These are phyloP conservation scores for Scaptomyza hsui DNA, from an alignment of 1,140 invertebrate genomes.

Conservation along the genomic window DNA sequence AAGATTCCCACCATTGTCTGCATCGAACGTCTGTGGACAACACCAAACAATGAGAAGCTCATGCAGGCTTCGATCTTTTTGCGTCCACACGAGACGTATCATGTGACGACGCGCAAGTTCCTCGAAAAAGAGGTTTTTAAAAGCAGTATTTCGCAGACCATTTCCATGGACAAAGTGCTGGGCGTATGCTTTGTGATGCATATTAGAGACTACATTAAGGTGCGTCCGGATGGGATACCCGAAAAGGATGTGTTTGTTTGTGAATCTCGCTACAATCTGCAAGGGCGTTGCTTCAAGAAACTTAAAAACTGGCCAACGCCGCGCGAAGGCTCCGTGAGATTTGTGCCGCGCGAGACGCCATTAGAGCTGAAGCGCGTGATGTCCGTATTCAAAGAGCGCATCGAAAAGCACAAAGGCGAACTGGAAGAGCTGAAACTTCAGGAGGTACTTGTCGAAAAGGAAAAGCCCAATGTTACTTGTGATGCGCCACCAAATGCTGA, in stretches of 20 bases:
- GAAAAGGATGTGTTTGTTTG: slow-evolving; percentile 99
- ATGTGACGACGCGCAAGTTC: slow-evolving; percentile 97
- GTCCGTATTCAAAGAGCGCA: slow-evolving; percentile 95
- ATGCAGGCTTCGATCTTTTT: slow-evolving; percentile 93
- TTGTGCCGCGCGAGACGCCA: slow-evolving; percentile 89
- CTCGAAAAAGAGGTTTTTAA: slow-evolving; percentile 97
- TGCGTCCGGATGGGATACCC: slow-evolving; percentile 92
- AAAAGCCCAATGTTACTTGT: slow-evolving; percentile 89
- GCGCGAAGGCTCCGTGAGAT: slow-evolving; percentile 86
- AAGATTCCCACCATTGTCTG: slow-evolving; percentile 92
- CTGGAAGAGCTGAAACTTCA: slow-evolving; percentile 92
- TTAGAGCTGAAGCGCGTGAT: slow-evolving; percentile 94
- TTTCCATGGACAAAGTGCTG: slow-evolving; percentile 94
- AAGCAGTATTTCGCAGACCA: slow-evolving; percentile 90
- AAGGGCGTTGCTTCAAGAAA: slow-evolving; percentile 95
- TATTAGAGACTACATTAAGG: slow-evolving; percentile 97
- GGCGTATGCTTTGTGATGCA: slow-evolving; percentile 97
- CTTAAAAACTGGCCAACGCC: slow-evolving; percentile 94
- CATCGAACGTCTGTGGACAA: slow-evolving; percentile 94
- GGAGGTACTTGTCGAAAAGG: slow-evolving; percentile 91
- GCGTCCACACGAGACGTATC: slow-evolving; percentile 96
- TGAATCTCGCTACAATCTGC: slow-evolving; percentile 96
- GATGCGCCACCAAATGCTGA: slow-evolving; percentile 85
- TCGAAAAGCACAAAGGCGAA: slow-evolving; percentile 96
- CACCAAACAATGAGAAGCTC: slow-evolving; percentile 92